Evolutionary conservation across 2,888 invertebrate species (phyloP).

Genomic region (Drosophila niveifrons): DNA sequence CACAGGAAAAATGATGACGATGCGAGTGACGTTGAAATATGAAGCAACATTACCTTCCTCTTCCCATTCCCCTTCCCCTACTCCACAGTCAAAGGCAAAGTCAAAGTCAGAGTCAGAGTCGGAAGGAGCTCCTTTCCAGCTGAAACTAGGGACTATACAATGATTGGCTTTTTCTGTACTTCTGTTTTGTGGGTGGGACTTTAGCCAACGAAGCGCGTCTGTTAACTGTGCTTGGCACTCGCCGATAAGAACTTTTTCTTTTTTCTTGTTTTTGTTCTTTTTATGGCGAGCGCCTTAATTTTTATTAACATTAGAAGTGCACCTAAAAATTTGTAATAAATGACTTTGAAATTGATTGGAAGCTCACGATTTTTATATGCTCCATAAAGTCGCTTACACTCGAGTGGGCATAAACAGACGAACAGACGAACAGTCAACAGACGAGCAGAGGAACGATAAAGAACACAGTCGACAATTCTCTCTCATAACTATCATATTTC

Average conservation of each 20-base stretch:
- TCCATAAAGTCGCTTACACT: constrained; percentile 56
- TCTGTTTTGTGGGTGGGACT: constrained; percentile 4
- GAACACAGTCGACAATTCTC: constrained; percentile 1
- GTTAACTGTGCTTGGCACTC: constrained; percentile 51
- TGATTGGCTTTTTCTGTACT: constrained; percentile 59
- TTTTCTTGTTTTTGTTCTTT: constrained; percentile 45
- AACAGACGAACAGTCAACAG: not conserved
- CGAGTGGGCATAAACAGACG: constrained; percentile 24
- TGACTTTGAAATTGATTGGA: constrained; percentile 78
- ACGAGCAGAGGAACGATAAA: not conserved
- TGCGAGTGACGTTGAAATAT: constrained; percentile 80
- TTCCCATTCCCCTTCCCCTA: constrained; percentile 4
- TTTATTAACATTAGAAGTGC: constrained; percentile 75
- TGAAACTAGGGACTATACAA: constrained; percentile 40
- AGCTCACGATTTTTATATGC: constrained; percentile 60
- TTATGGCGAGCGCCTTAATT: constrained; percentile 65
- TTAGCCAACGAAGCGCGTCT: constrained; percentile 50
- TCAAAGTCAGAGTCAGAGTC: not conserved
- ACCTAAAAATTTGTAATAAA: constrained; percentile 79
- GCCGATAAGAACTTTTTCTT: constrained; percentile 63
- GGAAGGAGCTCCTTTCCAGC: constrained; percentile 9
- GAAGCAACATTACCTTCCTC: constrained; percentile 73
- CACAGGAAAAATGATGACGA: constrained; percentile 78
- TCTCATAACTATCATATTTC: constrained; percentile 37
- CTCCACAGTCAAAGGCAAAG: not conserved